Evolutionary conservation across 2,797 vertebrate species (phyloP).

Genomic region (Poeciliopsis paucimaculata): DNA sequence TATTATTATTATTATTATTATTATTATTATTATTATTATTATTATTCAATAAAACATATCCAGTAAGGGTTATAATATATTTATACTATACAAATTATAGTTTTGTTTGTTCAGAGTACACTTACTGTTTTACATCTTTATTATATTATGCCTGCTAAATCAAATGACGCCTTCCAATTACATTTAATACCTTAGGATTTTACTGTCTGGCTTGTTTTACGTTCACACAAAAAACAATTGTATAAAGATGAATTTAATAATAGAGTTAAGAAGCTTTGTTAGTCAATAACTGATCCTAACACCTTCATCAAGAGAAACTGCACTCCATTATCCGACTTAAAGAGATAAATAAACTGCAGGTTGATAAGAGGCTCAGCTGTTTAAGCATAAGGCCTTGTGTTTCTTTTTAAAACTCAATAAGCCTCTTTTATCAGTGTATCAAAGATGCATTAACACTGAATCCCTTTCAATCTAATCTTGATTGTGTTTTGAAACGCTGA

Average conservation of each 20-base stretch:
- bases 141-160: not conserved
- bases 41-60: too few relatives aligned
- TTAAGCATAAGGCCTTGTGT: conserved; percentile 24
- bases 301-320: conserved; percentile 28
- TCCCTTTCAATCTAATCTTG: not conserved
- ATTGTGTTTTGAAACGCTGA: not conserved
- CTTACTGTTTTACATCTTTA: not conserved
- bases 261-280: not conserved
- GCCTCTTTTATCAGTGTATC: conserved; percentile 19
- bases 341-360: conserved; percentile 29
- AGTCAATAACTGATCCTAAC: not conserved
- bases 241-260: not conserved
- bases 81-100: not conserved
- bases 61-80: not conserved
- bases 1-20: too few relatives aligned
- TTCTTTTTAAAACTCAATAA: conserved; percentile 27
- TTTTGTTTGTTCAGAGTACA: not conserved
- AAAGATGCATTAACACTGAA: not conserved
- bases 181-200: not conserved
- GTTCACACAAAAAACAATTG: not conserved
- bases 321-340: conserved; percentile 20
- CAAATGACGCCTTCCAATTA: not conserved
- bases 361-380: conserved; percentile 39
- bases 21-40: too few relatives aligned
- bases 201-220: not conserved